phyloP scores from a whole-genome alignment of 2,113 vertebrate genomes.

The Microcebus griseorufus region DNA sequence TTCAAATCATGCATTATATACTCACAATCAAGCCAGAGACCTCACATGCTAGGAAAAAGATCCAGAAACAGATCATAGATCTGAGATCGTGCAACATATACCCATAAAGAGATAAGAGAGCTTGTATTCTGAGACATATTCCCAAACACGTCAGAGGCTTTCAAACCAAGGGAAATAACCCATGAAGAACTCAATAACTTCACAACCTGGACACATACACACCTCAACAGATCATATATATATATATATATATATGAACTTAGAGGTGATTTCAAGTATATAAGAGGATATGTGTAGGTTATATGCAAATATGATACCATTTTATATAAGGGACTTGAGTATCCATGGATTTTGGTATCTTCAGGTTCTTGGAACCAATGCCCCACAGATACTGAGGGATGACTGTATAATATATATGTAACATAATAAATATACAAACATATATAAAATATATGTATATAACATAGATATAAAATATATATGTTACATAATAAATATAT shows the following conservation, averaged over 20 bases:
- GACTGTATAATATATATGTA: neutral
- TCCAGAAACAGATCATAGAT: neutral
- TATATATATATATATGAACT: neutral
- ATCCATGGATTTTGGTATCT: neutral
- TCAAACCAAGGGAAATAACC: conserved; percentile 10
- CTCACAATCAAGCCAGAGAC: neutral
- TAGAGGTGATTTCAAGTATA: neutral
- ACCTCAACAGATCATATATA: neutral
- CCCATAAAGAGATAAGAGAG: neutral
- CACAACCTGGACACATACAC: neutral
- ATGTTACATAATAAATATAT: neutral
- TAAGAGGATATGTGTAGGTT: neutral
- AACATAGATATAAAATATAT: too few relatives aligned
- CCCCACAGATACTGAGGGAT: neutral
- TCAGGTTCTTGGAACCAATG: neutral
- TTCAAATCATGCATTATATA: neutral
- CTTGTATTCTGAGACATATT: neutral
- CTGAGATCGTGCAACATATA: neutral
- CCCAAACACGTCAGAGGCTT: neutral
- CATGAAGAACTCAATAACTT: neutral
- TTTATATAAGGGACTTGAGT: neutral
- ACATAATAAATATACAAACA: neutral
- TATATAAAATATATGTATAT: too few relatives aligned
- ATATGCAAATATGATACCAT: neutral
- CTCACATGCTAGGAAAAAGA: neutral